phyloP scores from a whole-genome alignment of 2,888 invertebrate genomes.

The Philopedon plagiatum region DNA sequence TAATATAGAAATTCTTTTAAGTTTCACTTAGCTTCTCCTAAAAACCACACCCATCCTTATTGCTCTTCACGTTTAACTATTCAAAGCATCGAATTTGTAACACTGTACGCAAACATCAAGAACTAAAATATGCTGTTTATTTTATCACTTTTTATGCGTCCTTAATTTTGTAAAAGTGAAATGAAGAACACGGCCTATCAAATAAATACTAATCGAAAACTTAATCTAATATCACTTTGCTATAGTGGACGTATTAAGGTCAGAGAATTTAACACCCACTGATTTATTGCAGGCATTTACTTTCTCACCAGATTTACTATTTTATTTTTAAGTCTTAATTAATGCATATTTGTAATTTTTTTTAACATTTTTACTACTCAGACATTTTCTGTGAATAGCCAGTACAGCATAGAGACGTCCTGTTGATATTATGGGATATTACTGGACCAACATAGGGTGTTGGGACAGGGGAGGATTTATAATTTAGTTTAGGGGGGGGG shows the following conservation, averaged over 20 bases:
- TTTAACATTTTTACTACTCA: not conserved
- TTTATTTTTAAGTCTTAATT: not conserved
- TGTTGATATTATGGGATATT: too few species aligned
- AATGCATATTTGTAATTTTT: not conserved
- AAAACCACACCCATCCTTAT: too few species aligned
- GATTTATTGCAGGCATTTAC: slow-evolving; percentile 22
- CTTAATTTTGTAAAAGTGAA: slow-evolving; percentile 40
- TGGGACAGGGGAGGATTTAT: too few species aligned
- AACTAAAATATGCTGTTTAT: not conserved
- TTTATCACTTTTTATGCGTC: slow-evolving; percentile 27
- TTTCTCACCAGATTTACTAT: slow-evolving; percentile 15
- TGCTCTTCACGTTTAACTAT: too few species aligned
- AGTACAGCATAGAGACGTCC: too few species aligned
- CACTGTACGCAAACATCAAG: not conserved
- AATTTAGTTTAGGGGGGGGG: too few species aligned
- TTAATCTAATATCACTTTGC: slow-evolving; percentile 5
- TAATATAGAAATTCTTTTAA: too few species aligned
- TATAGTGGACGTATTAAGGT: slow-evolving; percentile 5
- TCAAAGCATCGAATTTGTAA: too few species aligned
- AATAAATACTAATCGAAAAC: slow-evolving; percentile 16
- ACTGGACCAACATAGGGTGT: too few species aligned
- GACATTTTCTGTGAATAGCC: too few species aligned
- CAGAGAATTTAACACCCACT: slow-evolving; percentile 32
- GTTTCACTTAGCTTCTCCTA: too few species aligned
- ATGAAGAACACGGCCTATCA: slow-evolving; percentile 25